Base-by-base conservation (phyloP, 2,797 vertebrate species). In the Bradypus variegatus region DNA sequence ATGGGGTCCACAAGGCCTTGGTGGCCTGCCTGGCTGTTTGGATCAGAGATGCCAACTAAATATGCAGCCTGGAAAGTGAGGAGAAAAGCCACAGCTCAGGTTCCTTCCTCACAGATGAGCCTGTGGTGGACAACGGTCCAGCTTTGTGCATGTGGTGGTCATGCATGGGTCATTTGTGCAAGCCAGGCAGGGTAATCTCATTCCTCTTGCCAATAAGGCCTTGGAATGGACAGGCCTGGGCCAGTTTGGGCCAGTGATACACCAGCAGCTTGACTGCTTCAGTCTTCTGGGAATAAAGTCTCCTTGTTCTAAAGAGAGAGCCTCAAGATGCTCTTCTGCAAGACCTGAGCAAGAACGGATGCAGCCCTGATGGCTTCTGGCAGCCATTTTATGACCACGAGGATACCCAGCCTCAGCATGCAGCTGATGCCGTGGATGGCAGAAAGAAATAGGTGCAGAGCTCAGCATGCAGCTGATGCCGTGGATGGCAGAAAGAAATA, bases 1-100 rank as follows among this genome's bases (percentile, higher is more conserved):
- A 99, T 99, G 16, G 99, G 99, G 95, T 99, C 99, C 86, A 99
- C 99, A 3, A 99, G 98, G n/a, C 99, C 99, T 96, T 99, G 99
- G 69, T 99, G 99, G 77, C 99, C 99, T 0, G 99, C 99, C 94
- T 99, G 99, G 95, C 99, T 99, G 95, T 99, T 99, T 3, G 99
- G 99, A 96, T 99, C 99, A 0, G 99, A 99, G 96, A 99, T 98
- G 45, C 99, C 99, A 1, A 99, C 99, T 81, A 99, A 97, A 97
- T 99, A 99, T 18, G 99, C 98, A 5, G 99, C 98, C 99, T 99
- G 84, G 41, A 95, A 75, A 94, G 50, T 41, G 76, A 93, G 29
- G 86, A 85, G 25, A 88, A 94, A 67, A 85, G 38, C 27, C 31
- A 50, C 4, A 27, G 41, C 27, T 93, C 41, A 95, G 93, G 55